These are phyloP conservation scores for Hemitrygon akajei DNA, from an alignment of 2,797 vertebrate genomes.

Conservation along the genomic window DNA sequence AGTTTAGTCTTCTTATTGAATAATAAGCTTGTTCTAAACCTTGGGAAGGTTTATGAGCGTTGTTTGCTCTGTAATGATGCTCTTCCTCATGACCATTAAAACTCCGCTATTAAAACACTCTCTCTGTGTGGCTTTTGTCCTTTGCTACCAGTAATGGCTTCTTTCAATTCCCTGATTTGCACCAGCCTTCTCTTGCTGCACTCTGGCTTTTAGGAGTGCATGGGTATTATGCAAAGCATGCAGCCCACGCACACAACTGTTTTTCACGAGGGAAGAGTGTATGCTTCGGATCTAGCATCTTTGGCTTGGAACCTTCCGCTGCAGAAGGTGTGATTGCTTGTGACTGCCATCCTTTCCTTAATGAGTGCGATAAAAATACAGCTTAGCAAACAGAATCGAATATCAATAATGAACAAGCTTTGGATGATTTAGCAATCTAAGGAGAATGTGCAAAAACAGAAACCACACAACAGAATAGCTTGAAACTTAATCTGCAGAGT, in stretches of 20 bases:
- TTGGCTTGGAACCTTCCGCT: not conserved
- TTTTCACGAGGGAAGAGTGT: not conserved
- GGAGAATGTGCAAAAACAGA: too few species aligned
- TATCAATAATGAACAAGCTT: not conserved
- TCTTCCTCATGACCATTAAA: not conserved
- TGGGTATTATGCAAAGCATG: not conserved
- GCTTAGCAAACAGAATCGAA: not conserved
- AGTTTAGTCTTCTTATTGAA: not conserved
- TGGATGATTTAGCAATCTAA: not conserved
- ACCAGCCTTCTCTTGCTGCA: not conserved
- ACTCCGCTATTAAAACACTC: not conserved
- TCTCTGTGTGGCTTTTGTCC: not conserved
- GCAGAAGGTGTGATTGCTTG: not conserved
- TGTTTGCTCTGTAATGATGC: not conserved
- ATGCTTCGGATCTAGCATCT: not conserved
- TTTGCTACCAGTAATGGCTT: not conserved
- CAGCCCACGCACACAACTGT: conserved; percentile 9
- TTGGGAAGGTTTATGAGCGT: not conserved
- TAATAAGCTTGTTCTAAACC: not conserved
- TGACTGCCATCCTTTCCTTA: not conserved
- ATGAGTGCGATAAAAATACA: not conserved
- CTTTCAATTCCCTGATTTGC: not conserved
- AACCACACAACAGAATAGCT: too few species aligned
- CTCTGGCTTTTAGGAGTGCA: not conserved
- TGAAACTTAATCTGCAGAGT: not conserved